Evolutionary conservation across 2,888 invertebrate genomes (phyloP), one percentile per base, ranked within the genome.

Genomic region (Portevinia maculata): DNA sequence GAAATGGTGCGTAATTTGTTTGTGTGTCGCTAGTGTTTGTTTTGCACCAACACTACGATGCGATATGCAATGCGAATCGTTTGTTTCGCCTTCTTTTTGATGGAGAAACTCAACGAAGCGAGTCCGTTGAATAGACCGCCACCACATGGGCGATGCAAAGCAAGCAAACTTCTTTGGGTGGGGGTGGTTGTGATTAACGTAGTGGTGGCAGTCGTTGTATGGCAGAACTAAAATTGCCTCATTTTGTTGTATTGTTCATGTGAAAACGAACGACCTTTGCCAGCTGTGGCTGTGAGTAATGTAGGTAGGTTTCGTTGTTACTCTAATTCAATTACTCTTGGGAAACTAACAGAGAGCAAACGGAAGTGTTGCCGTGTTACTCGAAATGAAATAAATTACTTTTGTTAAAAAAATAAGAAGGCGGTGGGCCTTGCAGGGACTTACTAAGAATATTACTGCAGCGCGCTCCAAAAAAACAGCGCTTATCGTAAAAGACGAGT

Each of bases 321-420:
- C 55, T 83, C 67, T 73, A 78, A 78, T 83, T 83, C 76, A 83
- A 83, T 83, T 83, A 78, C 71, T 53, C 67, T 62, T 41, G 39
- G 13, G 52, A 15, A 30, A 28, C 17, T 28, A 3, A 3, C 30
- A 64, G 53, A 53, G 44, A 53, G 52, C 34, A n/a, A 28, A 3
- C 6, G 17, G 6, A 8, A 57, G 79, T 62, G 79, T 60, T 79
- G 75, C 79, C 73, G 57, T 59, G 7, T 1, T 9, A 1, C 9
- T 3, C n/a, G n/a, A n/a, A n/a, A n/a, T n/a, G n/a, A n/a, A n/a
- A n/a, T n/a, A n/a, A n/a, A n/a, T n/a, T n/a, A n/a, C n/a, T n/a
- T n/a, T n/a, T n/a, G n/a, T n/a, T n/a, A n/a, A n/a, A n/a, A n/a
- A n/a, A n/a, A n/a, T n/a, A n/a, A n/a, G n/a, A n/a, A n/a, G n/a